Base-by-base conservation (phyloP, 2,888 invertebrate species). In the Anaspis maculata region DNA sequence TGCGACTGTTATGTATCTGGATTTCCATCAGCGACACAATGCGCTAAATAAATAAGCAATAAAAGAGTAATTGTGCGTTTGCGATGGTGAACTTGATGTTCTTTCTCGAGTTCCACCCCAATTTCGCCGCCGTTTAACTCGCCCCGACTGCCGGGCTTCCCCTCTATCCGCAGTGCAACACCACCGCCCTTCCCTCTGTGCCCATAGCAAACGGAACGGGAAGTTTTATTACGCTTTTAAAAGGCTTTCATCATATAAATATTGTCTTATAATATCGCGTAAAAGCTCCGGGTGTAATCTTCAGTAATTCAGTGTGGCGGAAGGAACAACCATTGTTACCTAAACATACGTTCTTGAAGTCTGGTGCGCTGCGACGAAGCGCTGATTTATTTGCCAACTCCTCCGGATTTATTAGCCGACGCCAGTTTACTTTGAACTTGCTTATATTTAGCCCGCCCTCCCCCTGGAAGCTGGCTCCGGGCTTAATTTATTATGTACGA, bases 201-300 rank as follows among this genome's bases (percentile, higher is more conserved):
- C 34, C 33, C 36, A 23, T 34, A 13, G 25, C 34, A 30, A 34
- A 30, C 27, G 27, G 13, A 31, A 27, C 23, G 45, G 47, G 46
- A 39, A 46, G 51, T 49, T 56, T 57, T 57, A 57, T 56, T 57
- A 53, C 52, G 53, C 57, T 56, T 57, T 56, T 56, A 58, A 54
- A 56, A 28, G 48, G 56, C 52, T 55, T 50, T 51, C 54, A 43
- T 51, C 57, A 54, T 57, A 56, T 59, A 57, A 58, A 59, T 56
- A 59, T 58, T 59, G 57, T 59, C 57, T 57, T 57, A 55, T 58
- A 57, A 59, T 59, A 57, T 54, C 49, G 44, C 44, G 49, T 50
- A 51, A 51, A 48, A 48, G 53, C 49, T 39, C 44, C 38, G 34
- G 37, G 41, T 34, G 42, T 46, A 45, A 46, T 38, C 26, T 34